Percentiles rank a stretch among this genome's conserved stretches.
Evolutionary conservation across 2,113 vertebrate species (phyloP).

Genomic region (Marmota monax): DNA sequence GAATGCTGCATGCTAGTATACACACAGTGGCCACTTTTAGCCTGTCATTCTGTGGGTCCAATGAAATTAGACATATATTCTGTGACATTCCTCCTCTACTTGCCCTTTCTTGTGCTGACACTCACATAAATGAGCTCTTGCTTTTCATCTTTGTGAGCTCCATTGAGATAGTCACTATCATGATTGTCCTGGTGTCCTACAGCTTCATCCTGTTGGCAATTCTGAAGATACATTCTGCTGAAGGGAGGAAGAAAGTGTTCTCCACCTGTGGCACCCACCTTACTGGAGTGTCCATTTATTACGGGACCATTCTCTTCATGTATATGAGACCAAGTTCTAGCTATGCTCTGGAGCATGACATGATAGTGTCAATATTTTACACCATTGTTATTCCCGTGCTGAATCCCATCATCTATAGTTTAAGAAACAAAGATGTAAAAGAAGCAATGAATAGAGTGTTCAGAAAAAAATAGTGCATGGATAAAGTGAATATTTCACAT

Average conservation of each 20-base stretch:
- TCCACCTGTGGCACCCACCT: not conserved
- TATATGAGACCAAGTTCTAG: slow-evolving; percentile 59
- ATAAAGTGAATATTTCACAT: not conserved
- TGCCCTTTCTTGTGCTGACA: not conserved
- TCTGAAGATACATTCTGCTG: slow-evolving; percentile 46
- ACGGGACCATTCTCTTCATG: not conserved
- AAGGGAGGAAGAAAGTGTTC: slow-evolving; percentile 58
- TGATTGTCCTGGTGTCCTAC: slow-evolving; percentile 58
- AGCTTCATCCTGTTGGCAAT: not conserved
- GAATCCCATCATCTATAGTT: slow-evolving; percentile 58
- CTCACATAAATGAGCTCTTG: not conserved
- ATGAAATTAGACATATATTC: not conserved
- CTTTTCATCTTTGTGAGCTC: not conserved
- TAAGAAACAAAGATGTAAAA: slow-evolving; percentile 64
- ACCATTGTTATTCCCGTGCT: slow-evolving; percentile 63
- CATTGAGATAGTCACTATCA: slow-evolving; percentile 11
- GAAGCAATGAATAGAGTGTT: not conserved
- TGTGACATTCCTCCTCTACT: not conserved
- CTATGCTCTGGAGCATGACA: slow-evolving; percentile 19
- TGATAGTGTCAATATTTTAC: slow-evolving; percentile 60
- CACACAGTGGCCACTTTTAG: not conserved
- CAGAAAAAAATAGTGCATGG: not conserved
- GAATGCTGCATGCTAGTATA: not conserved
- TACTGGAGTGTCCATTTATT: not conserved
- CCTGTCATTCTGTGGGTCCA: not conserved